Conservation (phyloP, 2,888 invertebrate species). For the Habroteleia sp. region DNA sequence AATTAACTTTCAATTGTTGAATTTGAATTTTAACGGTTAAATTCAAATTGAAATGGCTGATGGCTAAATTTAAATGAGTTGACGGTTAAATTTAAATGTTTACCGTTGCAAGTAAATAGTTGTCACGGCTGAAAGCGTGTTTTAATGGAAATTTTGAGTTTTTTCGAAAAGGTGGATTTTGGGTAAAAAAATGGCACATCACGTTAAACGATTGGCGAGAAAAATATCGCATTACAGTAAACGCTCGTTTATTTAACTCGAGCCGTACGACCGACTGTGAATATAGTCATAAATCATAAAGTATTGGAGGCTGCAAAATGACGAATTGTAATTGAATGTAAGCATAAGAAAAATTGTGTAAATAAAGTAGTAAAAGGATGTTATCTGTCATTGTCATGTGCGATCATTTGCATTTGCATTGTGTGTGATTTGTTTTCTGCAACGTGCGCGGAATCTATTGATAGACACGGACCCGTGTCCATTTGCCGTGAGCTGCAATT, state of each 20-base stretch:
- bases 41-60: too few relatives aligned
- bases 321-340: constrained; percentile 59
- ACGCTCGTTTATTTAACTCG: constrained; percentile 4
- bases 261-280: constrained; percentile 19
- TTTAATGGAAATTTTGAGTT: too few relatives aligned
- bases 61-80: too few relatives aligned
- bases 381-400: constrained; percentile 55
- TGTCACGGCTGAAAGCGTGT: too few relatives aligned
- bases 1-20: too few relatives aligned
- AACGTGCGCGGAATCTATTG: constrained; percentile 43
- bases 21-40: too few relatives aligned
- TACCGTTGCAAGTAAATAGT: too few relatives aligned
- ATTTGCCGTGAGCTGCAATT: constrained; percentile 52
- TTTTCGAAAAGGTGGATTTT: too few relatives aligned
- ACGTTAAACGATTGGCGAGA: background rate
- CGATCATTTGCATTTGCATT: constrained; percentile 53
- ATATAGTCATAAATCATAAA: constrained; percentile 53
- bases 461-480: constrained; percentile 45
- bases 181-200: too few relatives aligned
- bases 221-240: constrained; percentile 19
- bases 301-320: constrained; percentile 49
- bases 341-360: constrained; percentile 53
- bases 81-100: too few relatives aligned
- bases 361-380: constrained; percentile 58
- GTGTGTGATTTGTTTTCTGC: constrained; percentile 53